phyloP scores from a whole-genome alignment of 2,113 vertebrate genomes.

The Plecturocebus donacophilus region DNA sequence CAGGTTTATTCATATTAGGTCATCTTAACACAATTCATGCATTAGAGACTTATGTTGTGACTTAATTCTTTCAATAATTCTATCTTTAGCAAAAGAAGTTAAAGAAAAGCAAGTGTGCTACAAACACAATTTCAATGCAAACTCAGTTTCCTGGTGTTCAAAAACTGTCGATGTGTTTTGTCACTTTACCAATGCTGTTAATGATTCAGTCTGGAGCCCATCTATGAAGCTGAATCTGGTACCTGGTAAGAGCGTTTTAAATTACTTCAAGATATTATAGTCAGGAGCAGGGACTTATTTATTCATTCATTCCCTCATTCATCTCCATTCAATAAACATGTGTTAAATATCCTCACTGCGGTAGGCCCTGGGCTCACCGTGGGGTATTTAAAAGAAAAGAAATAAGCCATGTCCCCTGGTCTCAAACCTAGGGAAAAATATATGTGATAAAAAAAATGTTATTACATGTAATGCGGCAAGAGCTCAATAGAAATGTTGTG shows the following conservation, averaged over 20 bases:
- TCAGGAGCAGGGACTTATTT: not conserved
- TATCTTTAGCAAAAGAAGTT: constrained; percentile 53
- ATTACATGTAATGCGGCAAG: not conserved
- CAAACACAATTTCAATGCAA: not conserved
- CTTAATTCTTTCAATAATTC: not conserved
- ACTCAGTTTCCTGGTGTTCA: not conserved
- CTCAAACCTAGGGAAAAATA: not conserved
- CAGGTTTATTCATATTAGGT: not conserved
- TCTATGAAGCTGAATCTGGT: constrained; percentile 65
- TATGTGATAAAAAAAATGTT: not conserved
- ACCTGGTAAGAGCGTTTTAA: constrained; percentile 76
- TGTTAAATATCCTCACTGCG: not conserved
- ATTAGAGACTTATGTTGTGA: not conserved
- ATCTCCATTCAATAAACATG: not conserved
- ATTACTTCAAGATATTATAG: not conserved
- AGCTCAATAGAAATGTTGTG: not conserved
- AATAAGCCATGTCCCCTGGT: not conserved
- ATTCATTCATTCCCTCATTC: not conserved
- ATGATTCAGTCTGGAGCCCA: constrained; percentile 61
- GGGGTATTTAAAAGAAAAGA: not conserved
- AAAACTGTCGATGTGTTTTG: not conserved
- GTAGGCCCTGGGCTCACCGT: not conserved
- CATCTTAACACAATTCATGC: not conserved
- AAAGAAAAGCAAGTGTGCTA: constrained; percentile 76
- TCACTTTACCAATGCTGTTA: constrained; percentile 71